Evolutionary conservation across 2,113 vertebrate genomes (phyloP), one percentile per base, ranked within the genome.

Genomic region (Sinocyclocheilus maitianheensis): DNA sequence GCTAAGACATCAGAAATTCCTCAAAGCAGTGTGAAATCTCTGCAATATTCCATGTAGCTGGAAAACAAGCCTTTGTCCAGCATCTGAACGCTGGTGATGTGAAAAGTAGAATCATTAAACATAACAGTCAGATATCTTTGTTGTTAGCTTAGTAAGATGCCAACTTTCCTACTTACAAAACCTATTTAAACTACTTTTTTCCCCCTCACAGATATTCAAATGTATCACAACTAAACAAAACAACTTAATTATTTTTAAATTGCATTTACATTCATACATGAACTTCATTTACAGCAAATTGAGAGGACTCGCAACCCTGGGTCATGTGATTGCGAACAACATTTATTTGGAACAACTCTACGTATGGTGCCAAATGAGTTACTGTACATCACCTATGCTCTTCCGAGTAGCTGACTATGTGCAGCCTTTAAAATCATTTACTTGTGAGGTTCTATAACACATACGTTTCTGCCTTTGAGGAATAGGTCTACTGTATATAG

Each of bases 1-100:
- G 92, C 92, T 90, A 90, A 94, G 92, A 89, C 91, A 89, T 93
- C 88, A 91, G 90, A 90, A 94, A 94, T 93, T 91, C 87, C 89
- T 90, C 85, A 88, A 83, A 88, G 86, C 88, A 85, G 78, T 88
- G 90, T 89, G 90, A 93, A 84, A 90, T 77, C 75, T 88, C 89
- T 90, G 89, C 91, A 89, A 90, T 92, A 91, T 90, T 94, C 89
- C 86, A 88, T 69, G 86, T 83, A 89, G 87, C 89, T 84, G 83
- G 85, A 89, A 94, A 89, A 91, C 48, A 81, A 83, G 82, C 34
- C 65, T 8, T 22, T 40, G 30, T 58, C 2, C 51, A 37, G 24
- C 51, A 37, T 58, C 53, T 22, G 26, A 78, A n/a, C 1, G 53
- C 18, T 78, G 51, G 26, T n/a, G 16, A 40, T 78, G 26, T n/a